These are phyloP conservation scores for Neosalanx taihuensis DNA, from an alignment of 2,797 vertebrate species.

Conservation along the genomic window DNA sequence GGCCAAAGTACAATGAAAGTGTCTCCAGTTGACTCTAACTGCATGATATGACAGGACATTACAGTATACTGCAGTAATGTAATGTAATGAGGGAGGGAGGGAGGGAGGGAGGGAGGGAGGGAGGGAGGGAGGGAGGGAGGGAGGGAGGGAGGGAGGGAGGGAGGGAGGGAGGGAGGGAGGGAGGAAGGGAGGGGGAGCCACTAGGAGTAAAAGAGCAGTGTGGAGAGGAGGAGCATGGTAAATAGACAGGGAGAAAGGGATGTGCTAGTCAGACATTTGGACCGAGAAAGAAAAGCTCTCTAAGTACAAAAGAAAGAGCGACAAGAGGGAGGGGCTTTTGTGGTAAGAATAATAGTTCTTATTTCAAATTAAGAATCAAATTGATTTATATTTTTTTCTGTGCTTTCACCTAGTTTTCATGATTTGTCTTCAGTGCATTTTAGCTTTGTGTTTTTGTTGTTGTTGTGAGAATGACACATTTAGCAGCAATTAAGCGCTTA, in stretches of 20 bases:
- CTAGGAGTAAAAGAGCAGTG: constrained; percentile 41
- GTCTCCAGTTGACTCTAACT: too few species aligned
- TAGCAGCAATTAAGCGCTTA: constrained; percentile 2
- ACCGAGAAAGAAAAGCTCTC: constrained; percentile 34
- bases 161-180: constrained; percentile 4
- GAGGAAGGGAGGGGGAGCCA: constrained; percentile 29
- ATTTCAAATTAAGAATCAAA: not conserved
- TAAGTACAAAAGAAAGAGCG: constrained; percentile 27
- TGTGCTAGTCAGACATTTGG: constrained; percentile 48
- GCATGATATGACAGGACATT: too few species aligned
- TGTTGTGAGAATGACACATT: not conserved
- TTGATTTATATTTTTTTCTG: not conserved
- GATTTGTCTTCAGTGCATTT: not conserved
- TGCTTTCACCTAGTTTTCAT: not conserved
- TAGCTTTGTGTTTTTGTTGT: not conserved
- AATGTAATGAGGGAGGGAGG: not conserved
- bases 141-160: not conserved
- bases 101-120: not conserved
- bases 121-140: not conserved
- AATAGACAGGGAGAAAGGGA: constrained; percentile 43
- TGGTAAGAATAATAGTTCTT: constrained; percentile 58
- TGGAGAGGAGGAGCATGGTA: constrained; percentile 40
- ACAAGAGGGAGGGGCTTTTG: constrained; percentile 21
- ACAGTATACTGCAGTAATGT: not conserved
- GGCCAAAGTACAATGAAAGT: too few species aligned